Conservation (phyloP, 2,113 vertebrate genomes). For the Neodon shergylaensis region DNA sequence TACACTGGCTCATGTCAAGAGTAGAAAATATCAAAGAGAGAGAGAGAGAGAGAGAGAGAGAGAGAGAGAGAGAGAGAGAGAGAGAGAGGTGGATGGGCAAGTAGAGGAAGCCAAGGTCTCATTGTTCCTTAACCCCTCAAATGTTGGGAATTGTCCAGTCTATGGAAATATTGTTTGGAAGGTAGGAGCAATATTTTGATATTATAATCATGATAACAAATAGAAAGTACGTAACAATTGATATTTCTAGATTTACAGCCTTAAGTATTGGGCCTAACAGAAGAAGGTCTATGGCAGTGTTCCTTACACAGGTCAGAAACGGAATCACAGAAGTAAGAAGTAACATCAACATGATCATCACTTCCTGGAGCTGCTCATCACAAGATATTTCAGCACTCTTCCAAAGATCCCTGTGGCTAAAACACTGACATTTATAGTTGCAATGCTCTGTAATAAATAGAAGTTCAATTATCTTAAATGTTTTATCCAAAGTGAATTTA, state of each 20-base stretch:
- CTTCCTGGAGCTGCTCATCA: neutral
- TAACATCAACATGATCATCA: neutral
- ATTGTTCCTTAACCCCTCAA: constrained; percentile 9
- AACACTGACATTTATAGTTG: constrained; percentile 45
- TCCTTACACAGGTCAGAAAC: neutral
- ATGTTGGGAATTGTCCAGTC: neutral
- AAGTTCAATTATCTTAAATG: constrained; percentile 63
- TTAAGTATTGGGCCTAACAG: constrained; percentile 28
- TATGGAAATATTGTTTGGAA: neutral
- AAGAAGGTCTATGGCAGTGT: constrained; percentile 16
- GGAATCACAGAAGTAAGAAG: constrained; percentile 51
- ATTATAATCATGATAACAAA: constrained; percentile 27
- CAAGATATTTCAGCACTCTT: constrained; percentile 34
- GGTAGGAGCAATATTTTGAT: constrained; percentile 3
- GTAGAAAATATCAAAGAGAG: neutral
- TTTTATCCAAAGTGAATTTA: constrained; percentile 46
- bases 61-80: neutral
- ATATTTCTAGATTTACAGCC: neutral
- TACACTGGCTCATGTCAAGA: neutral
- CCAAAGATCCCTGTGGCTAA: neutral
- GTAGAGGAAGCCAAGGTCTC: neutral
- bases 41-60: neutral
- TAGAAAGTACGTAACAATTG: constrained; percentile 1
- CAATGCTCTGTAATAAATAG: constrained; percentile 58
- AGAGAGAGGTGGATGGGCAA: neutral